phyloP scores from a whole-genome alignment of 2,113 vertebrate species.

The Protobothrops mucrosquamatus region DNA sequence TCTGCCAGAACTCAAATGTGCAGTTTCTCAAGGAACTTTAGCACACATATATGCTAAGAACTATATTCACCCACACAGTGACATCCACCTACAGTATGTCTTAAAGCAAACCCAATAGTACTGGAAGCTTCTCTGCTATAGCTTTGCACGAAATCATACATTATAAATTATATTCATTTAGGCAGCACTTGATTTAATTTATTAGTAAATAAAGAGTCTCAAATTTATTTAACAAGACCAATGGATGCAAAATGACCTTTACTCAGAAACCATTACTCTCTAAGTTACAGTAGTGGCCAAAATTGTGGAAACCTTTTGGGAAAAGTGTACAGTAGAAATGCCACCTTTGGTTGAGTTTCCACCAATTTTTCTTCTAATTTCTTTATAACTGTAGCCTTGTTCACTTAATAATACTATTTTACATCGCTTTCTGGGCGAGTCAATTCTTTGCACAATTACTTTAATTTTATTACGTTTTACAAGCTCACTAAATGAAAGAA shows the following conservation, averaged over 20 bases:
- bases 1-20: not conserved
- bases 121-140: not conserved
- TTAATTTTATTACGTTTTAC: no score
- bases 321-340: no score
- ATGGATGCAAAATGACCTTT: not conserved
- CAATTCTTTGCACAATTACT: no score
- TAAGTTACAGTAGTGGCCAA: not conserved
- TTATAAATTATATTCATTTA: not conserved
- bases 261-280: not conserved
- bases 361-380: no score
- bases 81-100: not conserved
- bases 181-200: not conserved
- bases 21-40: not conserved
- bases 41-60: not conserved
- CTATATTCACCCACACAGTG: not conserved
- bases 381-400: no score
- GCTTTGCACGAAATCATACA: not conserved
- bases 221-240: not conserved
- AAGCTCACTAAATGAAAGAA: no score
- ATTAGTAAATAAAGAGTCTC: not conserved
- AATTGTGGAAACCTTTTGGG: no score
- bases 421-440: no score
- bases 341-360: no score
- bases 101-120: not conserved
- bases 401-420: no score